Evolutionary conservation across 2,888 invertebrate genomes (phyloP).

Genomic region (Julus scanicus): DNA sequence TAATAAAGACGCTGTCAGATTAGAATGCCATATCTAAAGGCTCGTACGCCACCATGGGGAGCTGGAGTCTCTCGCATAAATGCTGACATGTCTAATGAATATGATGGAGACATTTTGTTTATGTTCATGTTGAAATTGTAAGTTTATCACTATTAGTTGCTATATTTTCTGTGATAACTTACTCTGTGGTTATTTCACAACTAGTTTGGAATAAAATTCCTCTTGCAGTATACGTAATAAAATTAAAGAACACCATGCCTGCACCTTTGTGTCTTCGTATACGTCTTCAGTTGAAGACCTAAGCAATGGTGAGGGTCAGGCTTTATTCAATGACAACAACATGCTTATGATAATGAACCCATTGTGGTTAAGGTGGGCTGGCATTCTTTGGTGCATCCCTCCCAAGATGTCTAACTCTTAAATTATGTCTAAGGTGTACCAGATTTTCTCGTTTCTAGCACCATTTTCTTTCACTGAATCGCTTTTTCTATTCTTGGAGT

Average conservation of each 20-base stretch:
- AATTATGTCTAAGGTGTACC: not conserved
- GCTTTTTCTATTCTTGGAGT: slow-evolving; percentile 12
- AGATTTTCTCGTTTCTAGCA: slow-evolving; percentile 23
- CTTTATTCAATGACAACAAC: slow-evolving; percentile 4
- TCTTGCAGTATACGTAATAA: not conserved
- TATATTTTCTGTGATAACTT: too few species aligned
- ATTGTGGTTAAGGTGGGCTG: slow-evolving; percentile 37
- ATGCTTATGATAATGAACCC: slow-evolving; percentile 40
- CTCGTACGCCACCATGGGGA: too few species aligned
- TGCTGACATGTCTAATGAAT: too few species aligned
- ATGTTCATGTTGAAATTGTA: too few species aligned
- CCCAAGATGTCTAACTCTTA: not conserved
- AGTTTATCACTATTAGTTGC: too few species aligned
- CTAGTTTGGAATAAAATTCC: too few species aligned
- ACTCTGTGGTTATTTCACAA: too few species aligned
- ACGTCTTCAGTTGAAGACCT: not conserved
- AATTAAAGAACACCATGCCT: not conserved
- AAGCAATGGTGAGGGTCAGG: slow-evolving; percentile 1
- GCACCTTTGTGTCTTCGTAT: not conserved
- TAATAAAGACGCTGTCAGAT: too few species aligned
- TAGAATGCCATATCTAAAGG: too few species aligned
- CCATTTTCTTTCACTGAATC: not conserved
- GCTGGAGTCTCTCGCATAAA: too few species aligned
- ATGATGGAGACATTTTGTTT: too few species aligned
- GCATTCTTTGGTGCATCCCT: slow-evolving; percentile 23